Percentiles rank a stretch among this genome's conserved stretches.
Conservation (phyloP, 2,113 vertebrate genomes). For the Alectura lathami region DNA sequence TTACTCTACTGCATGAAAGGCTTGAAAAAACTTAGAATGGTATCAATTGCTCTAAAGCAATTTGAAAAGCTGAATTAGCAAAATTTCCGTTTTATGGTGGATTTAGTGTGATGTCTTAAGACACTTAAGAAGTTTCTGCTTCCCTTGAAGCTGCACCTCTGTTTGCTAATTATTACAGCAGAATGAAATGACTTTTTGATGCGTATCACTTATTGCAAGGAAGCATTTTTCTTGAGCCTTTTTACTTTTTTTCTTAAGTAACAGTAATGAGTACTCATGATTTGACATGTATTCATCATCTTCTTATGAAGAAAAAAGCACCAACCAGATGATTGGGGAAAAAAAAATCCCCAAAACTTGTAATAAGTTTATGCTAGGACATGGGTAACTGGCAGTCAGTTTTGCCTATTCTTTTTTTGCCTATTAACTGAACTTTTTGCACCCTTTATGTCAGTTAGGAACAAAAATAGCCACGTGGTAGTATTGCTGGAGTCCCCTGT, state of each 20-base stretch:
- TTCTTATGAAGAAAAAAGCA: not conserved
- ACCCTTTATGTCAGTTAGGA: not conserved
- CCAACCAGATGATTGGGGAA: not conserved
- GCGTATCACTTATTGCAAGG: not conserved
- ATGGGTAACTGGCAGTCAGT: not conserved
- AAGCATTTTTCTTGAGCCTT: not conserved
- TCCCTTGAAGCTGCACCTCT: not conserved
- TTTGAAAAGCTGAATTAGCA: not conserved
- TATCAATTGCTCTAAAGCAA: not conserved
- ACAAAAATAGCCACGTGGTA: not conserved
- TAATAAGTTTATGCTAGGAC: not conserved
- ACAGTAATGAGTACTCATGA: not conserved
- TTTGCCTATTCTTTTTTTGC: not conserved
- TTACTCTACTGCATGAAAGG: rapidly evolving
- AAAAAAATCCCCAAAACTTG: not conserved
- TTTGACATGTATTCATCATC: not conserved
- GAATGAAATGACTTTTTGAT: not conserved
- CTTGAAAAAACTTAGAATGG: not conserved
- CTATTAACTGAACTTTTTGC: not conserved
- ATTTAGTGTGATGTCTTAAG: not conserved
- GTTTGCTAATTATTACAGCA: not conserved
- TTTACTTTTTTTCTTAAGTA: not conserved
- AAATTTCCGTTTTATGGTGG: rapidly evolving
- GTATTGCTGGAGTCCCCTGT: not conserved
- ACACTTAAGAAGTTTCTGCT: not conserved